These are phyloP conservation scores for Eilema depressum DNA, from an alignment of 2,888 invertebrate genomes.

Conservation along the genomic window DNA sequence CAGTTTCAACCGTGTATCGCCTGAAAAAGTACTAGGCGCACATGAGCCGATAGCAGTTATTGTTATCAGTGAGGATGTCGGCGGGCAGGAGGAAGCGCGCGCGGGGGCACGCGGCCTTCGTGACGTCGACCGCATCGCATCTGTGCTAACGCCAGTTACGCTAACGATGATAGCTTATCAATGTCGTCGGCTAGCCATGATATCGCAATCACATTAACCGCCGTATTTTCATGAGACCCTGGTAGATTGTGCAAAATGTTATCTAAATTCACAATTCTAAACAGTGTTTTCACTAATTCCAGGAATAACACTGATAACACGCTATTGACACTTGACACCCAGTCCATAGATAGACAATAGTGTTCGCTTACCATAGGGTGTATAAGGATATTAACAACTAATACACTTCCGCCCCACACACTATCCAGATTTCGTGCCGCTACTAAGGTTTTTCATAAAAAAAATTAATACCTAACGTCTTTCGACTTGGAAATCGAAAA, in stretches of 20 bases:
- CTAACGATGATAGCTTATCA: slow-evolving; percentile 75
- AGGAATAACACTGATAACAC: not conserved
- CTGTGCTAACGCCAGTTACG: slow-evolving; percentile 66
- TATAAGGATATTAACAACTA: too few species aligned
- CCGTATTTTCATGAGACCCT: slow-evolving; percentile 63
- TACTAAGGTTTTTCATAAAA: not conserved
- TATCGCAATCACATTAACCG: slow-evolving; percentile 58
- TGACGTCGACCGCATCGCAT: slow-evolving; percentile 66
- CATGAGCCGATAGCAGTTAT: slow-evolving; percentile 74
- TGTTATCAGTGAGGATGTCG: slow-evolving; percentile 72
- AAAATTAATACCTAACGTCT: too few species aligned
- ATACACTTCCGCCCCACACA: not conserved
- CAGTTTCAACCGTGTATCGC: slow-evolving; percentile 67
- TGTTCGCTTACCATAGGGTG: not conserved
- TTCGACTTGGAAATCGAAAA: too few species aligned
- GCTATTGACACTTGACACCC: not conserved
- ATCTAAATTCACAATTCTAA: slow-evolving; percentile 54
- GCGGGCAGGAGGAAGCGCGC: slow-evolving; percentile 48
- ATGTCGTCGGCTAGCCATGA: slow-evolving; percentile 50
- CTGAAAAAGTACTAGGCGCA: slow-evolving; percentile 84
- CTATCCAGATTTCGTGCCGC: not conserved
- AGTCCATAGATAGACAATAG: not conserved
- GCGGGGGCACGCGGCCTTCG: slow-evolving; percentile 61
- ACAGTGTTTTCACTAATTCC: not conserved
- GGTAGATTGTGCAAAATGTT: slow-evolving; percentile 65